A percentile compares a stretch with the other conserved stretches of the same genome.
These are phyloP conservation scores for Cyrtodaria siliqua DNA, from an alignment of 2,888 invertebrate species.

Conservation along the genomic window DNA sequence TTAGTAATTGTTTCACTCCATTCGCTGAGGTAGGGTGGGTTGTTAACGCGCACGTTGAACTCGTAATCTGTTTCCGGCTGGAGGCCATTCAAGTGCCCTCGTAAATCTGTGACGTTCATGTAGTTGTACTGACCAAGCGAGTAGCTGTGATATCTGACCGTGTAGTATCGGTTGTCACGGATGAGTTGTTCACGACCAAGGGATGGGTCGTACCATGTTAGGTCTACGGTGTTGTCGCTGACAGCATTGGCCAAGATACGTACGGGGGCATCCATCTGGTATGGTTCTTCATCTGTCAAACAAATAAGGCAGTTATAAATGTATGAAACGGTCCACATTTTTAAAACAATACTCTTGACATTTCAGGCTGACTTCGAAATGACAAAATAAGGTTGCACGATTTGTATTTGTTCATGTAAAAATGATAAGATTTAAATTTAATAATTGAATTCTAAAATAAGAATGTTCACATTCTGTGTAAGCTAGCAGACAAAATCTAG, in stretches of 20 bases:
- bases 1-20: conserved; percentile 48
- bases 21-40: conserved; percentile 59
- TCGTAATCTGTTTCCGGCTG: conserved; percentile 45
- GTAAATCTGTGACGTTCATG: conserved; percentile 49
- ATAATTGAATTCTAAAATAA: too few relatives aligned
- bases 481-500: too few relatives aligned
- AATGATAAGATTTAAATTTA: too few relatives aligned
- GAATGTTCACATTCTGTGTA: too few relatives aligned
- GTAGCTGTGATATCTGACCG: conserved; percentile 52
- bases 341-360: too few relatives aligned
- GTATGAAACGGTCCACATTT: too few relatives aligned
- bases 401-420: too few relatives aligned
- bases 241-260: conserved; percentile 22
- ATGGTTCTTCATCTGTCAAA: conserved; percentile 52
- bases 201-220: conserved; percentile 51
- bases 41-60: conserved; percentile 53
- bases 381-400: too few relatives aligned
- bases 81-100: conserved; percentile 29
- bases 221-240: conserved; percentile 21
- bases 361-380: too few relatives aligned
- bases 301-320: too few relatives aligned
- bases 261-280: conserved; percentile 47
- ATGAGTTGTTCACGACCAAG: conserved; percentile 51
- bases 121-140: conserved; percentile 53
- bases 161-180: conserved; percentile 57